phyloP scores from a whole-genome alignment of 2,888 invertebrate species.

The Macrostomum cliftonense region DNA sequence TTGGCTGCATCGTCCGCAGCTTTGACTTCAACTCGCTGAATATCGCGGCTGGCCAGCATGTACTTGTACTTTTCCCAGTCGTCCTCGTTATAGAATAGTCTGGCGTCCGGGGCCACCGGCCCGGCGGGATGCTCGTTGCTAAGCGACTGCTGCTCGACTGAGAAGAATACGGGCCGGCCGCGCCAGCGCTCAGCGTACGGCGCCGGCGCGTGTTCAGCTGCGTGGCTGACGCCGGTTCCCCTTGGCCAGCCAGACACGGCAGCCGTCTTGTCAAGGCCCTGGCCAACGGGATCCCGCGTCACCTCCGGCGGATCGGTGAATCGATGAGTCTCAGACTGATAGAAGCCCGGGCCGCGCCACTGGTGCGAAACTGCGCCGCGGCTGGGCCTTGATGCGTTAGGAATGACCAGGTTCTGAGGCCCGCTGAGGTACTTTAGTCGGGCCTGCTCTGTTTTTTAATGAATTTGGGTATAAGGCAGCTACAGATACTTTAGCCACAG shows the following conservation, averaged over 20 bases:
- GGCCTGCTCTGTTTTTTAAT: too few relatives aligned
- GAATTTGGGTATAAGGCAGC: too few relatives aligned
- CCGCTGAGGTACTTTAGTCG: constrained; percentile 4
- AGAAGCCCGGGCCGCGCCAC: constrained; percentile 11
- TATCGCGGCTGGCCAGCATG: constrained; percentile 10
- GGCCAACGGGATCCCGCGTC: constrained; percentile 4
- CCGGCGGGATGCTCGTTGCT: constrained; percentile 22
- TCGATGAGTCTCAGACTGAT: background rate
- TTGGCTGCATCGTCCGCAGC: too few relatives aligned
- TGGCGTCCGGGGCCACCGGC: constrained; percentile 20
- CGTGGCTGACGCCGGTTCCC: background rate
- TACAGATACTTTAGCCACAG: too few relatives aligned
- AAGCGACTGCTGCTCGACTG: constrained; percentile 18
- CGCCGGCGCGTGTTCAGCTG: constrained; percentile 20
- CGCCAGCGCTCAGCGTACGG: constrained; percentile 1
- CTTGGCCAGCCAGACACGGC: constrained; percentile 1
- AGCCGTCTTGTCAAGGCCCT: constrained; percentile 7
- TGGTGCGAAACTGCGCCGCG: constrained; percentile 10
- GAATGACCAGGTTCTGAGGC: constrained; percentile 6
- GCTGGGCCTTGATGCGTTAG: constrained; percentile 3
- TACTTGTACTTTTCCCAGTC: constrained; percentile 26
- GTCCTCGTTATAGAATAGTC: constrained; percentile 25
- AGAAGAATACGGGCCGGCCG: background rate
- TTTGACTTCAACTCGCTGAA: too few relatives aligned
- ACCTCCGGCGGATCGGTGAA: constrained; percentile 7